Base-by-base conservation (phyloP, 2,113 vertebrate species). In the Semnornis frantzii region DNA sequence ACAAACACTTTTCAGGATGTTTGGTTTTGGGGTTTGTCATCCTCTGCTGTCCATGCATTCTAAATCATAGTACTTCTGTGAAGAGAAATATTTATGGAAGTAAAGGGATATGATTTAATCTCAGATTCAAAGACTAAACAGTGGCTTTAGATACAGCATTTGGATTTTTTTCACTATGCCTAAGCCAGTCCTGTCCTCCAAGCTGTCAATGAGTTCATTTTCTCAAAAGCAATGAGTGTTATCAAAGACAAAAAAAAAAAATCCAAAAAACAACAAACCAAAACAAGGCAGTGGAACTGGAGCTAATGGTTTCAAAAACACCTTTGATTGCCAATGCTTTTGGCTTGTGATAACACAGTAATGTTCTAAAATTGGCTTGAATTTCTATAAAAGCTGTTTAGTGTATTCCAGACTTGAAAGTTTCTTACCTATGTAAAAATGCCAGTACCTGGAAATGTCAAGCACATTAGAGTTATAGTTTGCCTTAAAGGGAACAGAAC, bases 301-400 rank as follows among this genome's bases (percentile, higher is more conserved):
- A 87, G 74, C 21, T 65, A 90, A 95, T 33, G 1, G 50, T 64
- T 96, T 96, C 81, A 75, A 86, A 94, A 93, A 54, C 60, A 89
- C 46, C 50, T 91, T 87, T 80, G 87, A 80, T 87, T 95, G 86
- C 91, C 91, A 94, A 37, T 57, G 44, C n/a, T 88, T 95, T 92
- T 94, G 91, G 80, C 89, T 90, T 74, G 75, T 46, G 55, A 74
- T 71, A 94, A 82, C 27, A 74, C 1, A 0, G 50, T 87, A 92
- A 94, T 87, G 58, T 55, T 72, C 81, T 34, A 76, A 82, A 93
- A 87, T 71, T 77, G 88, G 59, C 57, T 90, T 79, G 63, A 60
- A 54, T 89, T 95, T 84, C 82, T 82, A 27, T 50, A 84, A 82
- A 81, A 95, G 28, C 65, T 85, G 57, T 73, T 73, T 17, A 20